Conservation (phyloP, 1,140 invertebrate genomes). For the Pseudoatta argentina region DNA sequence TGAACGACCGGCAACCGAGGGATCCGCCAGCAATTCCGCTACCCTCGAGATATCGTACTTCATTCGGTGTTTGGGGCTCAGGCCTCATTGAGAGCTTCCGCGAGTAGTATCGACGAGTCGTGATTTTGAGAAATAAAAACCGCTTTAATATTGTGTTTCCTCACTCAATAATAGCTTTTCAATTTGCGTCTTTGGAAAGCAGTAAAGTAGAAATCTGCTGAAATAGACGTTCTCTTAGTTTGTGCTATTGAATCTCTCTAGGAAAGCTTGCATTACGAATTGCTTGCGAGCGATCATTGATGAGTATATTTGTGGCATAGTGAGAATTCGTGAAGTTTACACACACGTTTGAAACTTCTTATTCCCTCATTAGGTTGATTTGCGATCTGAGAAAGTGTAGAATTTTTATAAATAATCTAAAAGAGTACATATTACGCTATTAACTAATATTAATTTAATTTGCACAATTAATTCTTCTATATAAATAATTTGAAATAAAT, state of each 20-base stretch:
- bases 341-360: not conserved
- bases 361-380: not conserved
- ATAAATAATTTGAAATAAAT: not conserved
- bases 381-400: not conserved
- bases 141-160: constrained; percentile 31
- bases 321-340: not conserved
- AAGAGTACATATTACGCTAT: not conserved
- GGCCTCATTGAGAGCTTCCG: constrained; percentile 53
- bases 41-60: constrained; percentile 34
- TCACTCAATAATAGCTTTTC: constrained; percentile 13
- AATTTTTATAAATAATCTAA: not conserved
- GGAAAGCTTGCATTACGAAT: not conserved
- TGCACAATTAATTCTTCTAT: not conserved
- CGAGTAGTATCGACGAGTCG: not conserved
- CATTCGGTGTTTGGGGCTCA: constrained; percentile 25
- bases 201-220: not conserved
- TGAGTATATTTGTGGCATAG: not conserved
- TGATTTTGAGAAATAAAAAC: constrained; percentile 45
- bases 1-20: constrained; percentile 5
- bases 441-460: not conserved
- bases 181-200: not conserved
- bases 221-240: not conserved
- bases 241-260: not conserved
- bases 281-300: constrained; percentile 11
- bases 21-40: constrained; percentile 16